Conservation (phyloP, 2,888 invertebrate genomes). For the Harpagoxenus sublaevis region DNA sequence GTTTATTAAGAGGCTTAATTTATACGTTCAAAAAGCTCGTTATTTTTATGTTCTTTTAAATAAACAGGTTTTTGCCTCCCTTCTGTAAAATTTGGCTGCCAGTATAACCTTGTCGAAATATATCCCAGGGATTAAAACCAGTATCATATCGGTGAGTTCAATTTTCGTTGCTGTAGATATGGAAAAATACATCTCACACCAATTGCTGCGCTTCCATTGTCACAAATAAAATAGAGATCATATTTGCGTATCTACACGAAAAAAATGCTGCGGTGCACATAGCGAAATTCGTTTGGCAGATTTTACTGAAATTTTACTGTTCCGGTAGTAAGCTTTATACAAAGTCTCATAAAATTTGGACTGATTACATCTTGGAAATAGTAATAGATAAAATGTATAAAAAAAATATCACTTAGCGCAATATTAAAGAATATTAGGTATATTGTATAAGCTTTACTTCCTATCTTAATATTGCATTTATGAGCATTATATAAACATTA, state of each 20-base stretch:
- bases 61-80: conserved; percentile 22
- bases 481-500: background rate
- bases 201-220: conserved; percentile 49
- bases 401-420: background rate
- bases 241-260: conserved; percentile 36
- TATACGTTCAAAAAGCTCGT: background rate
- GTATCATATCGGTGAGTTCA: conserved; percentile 41
- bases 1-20: conserved; percentile 43
- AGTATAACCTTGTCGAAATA: conserved; percentile 31
- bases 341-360: background rate
- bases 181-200: conserved; percentile 46
- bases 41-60: conserved; percentile 35
- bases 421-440: background rate
- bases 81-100: conserved; percentile 13
- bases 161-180: conserved; percentile 44
- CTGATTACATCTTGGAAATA: background rate
- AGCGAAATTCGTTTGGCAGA: conserved; percentile 27
- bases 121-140: conserved; percentile 41
- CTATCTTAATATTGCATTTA: background rate
- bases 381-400: background rate
- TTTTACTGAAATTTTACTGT: conserved; percentile 28
- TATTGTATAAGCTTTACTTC: background rate
- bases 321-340: background rate
- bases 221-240: conserved; percentile 48
- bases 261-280: conserved; percentile 25